Evolutionary conservation across 1,140 invertebrate genomes (phyloP), one percentile per base, ranked within the genome.

Genomic region (Cotesia vestalis): DNA sequence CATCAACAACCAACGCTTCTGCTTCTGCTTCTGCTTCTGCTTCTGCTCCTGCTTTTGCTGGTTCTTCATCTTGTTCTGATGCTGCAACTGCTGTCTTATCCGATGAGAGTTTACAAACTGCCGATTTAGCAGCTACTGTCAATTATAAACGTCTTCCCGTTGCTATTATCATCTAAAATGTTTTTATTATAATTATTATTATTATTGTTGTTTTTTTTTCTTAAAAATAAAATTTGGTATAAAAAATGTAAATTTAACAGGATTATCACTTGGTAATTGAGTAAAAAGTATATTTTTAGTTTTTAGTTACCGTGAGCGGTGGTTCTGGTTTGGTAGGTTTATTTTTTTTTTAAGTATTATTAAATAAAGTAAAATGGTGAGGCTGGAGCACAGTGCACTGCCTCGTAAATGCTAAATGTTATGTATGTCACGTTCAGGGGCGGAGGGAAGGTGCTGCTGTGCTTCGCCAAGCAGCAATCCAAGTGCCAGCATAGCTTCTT

Each of bases 351-450:
- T 27, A 20, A 11, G 14, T 59, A 59, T 59, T 59, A 59, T 59
- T 59, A 59, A 59, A 59, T 59, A 59, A 20, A 59, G 57, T 59
- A 20, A 59, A 59, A 20, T 20, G 57, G 57, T 17, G 3, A 46
- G 40, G 14, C 20, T 27, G 57, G 27, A 27, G 57, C 57, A 59
- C 20, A 27, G 14, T 59, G 57, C 57, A 59, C 20, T 59, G 14
- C 57, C 57, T 59, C 20, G 57, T 59, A 59, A 59, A 59, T 59
- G 57, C 57, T 59, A 59, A 59, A 59, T 59, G 57, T 59, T 59
- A 59, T 59, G 57, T 59, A 59, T 59, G 57, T 59, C 57, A 59
- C 57, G 57, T 59, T 59, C 57, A 59, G 57, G 20, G 57, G 57
- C 27, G 57, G 57, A 59, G 57, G 40, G 11, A 59, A 59, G 57